Conservation (phyloP, 2,113 vertebrate species). For the Tragelaphus strepsiceros region DNA sequence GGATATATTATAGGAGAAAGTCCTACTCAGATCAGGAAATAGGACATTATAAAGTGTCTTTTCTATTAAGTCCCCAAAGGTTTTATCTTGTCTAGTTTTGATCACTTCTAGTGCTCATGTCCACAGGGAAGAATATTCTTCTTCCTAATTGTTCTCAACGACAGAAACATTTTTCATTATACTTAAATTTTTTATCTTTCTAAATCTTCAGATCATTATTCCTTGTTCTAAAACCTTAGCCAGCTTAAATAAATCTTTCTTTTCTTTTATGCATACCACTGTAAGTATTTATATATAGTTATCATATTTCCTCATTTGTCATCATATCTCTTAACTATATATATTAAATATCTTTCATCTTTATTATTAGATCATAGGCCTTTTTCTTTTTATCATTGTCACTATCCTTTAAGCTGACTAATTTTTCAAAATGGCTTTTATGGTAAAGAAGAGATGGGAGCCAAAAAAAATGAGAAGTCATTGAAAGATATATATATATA, state of each 20-base stretch:
- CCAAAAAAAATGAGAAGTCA: neutral
- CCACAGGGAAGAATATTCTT: slow-evolving; percentile 40
- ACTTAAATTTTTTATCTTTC: slow-evolving; percentile 59
- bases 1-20: slow-evolving; percentile 48
- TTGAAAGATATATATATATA: neutral
- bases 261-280: neutral
- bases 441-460: neutral
- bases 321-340: neutral
- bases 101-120: neutral
- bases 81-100: slow-evolving; percentile 43
- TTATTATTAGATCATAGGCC: neutral
- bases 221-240: neutral
- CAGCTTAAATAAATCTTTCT: slow-evolving; percentile 13
- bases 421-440: slow-evolving; percentile 23
- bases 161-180: slow-evolving; percentile 59
- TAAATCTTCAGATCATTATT: slow-evolving; percentile 16
- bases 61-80: slow-evolving; percentile 13
- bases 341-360: slow-evolving; percentile 37
- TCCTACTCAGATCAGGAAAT: slow-evolving; percentile 21
- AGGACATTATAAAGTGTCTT: slow-evolving; percentile 28
- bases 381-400: neutral
- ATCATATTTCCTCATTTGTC: neutral
- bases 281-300: slow-evolving; percentile 22
- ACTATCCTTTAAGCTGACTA: neutral
- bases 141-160: slow-evolving; percentile 50